Evolutionary conservation across 2,797 vertebrate genomes (phyloP).

Genomic region (Rhynchonycteris naso): DNA sequence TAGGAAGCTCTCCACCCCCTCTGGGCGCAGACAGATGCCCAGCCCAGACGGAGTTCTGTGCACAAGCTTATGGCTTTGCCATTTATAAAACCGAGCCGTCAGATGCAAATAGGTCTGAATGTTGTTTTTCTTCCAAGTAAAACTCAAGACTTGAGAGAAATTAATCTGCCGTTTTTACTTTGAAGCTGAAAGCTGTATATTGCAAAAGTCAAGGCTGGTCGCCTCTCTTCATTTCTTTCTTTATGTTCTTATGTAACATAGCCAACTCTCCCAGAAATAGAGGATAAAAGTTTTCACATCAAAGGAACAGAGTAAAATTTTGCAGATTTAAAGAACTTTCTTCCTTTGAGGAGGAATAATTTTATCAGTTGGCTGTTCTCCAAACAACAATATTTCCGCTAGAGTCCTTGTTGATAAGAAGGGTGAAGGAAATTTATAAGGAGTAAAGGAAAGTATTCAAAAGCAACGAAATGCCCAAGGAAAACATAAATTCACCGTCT

Average conservation of each 20-base stretch:
- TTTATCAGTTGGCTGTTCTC: not conserved
- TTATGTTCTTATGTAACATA: slow-evolving; percentile 67
- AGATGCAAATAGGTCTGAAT: slow-evolving; percentile 57
- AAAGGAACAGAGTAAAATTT: slow-evolving; percentile 53
- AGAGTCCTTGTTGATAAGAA: not conserved
- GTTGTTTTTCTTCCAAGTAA: slow-evolving; percentile 71
- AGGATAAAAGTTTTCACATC: slow-evolving; percentile 60
- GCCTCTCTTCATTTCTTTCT: slow-evolving; percentile 58
- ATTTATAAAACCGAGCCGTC: slow-evolving; percentile 68
- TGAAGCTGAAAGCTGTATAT: slow-evolving; percentile 68
- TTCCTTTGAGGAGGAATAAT: slow-evolving; percentile 28
- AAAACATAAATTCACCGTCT: not conserved
- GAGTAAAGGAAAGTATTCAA: not conserved
- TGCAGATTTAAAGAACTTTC: slow-evolving; percentile 40
- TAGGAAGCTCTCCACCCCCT: not conserved
- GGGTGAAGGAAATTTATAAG: not conserved
- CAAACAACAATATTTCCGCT: not conserved
- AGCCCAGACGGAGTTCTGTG: slow-evolving; percentile 56
- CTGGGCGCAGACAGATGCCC: slow-evolving; percentile 38
- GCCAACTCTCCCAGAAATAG: slow-evolving; percentile 69
- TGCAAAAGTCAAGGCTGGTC: slow-evolving; percentile 43
- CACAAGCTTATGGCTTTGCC: slow-evolving; percentile 43
- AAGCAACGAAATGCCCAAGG: not conserved
- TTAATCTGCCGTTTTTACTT: slow-evolving; percentile 66
- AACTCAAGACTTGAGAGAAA: slow-evolving; percentile 65